Percentiles rank a stretch among this genome's conserved stretches.
phyloP scores from a whole-genome alignment of 2,888 invertebrate species.

The Caenorhabditis imperialis region DNA sequence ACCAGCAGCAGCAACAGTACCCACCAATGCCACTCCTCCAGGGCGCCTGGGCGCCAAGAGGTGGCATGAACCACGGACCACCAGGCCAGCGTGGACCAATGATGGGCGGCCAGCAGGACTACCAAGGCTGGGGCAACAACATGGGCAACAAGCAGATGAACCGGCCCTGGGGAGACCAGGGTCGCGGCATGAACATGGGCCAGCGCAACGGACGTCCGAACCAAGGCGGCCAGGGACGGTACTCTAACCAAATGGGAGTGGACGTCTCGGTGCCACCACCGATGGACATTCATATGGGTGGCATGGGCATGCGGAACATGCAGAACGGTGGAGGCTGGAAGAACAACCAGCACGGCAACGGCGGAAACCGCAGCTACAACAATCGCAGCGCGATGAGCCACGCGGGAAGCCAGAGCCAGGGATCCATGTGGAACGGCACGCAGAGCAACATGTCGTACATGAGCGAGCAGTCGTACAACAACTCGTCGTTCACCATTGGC shows the following conservation, averaged over 20 bases:
- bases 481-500: constrained; percentile 55
- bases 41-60: constrained; percentile 37
- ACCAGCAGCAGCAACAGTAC: constrained; percentile 33
- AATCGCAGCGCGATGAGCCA: constrained; percentile 25
- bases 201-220: constrained; percentile 48
- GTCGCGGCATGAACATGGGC: constrained; percentile 46
- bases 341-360: constrained; percentile 7
- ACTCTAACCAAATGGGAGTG: constrained; percentile 47
- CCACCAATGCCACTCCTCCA: constrained; percentile 28
- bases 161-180: constrained; percentile 45
- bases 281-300: constrained; percentile 65
- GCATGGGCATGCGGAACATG: constrained; percentile 41
- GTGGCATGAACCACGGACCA: constrained; percentile 53
- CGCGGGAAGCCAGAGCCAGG: constrained; percentile 17
- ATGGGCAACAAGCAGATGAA: constrained; percentile 49
- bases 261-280: constrained; percentile 69
- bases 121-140: constrained; percentile 53
- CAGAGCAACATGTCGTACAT: constrained; percentile 28
- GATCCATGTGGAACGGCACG: constrained; percentile 40
- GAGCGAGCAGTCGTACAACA: constrained; percentile 23
- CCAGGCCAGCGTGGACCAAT: constrained; percentile 45
- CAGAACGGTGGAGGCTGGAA: constrained; percentile 37
- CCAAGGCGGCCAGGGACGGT: constrained; percentile 50
- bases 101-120: constrained; percentile 36
- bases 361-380: constrained; percentile 26